These are phyloP conservation scores for Mus spretus DNA, from an alignment of 2,797 vertebrate genomes.

Conservation along the genomic window DNA sequence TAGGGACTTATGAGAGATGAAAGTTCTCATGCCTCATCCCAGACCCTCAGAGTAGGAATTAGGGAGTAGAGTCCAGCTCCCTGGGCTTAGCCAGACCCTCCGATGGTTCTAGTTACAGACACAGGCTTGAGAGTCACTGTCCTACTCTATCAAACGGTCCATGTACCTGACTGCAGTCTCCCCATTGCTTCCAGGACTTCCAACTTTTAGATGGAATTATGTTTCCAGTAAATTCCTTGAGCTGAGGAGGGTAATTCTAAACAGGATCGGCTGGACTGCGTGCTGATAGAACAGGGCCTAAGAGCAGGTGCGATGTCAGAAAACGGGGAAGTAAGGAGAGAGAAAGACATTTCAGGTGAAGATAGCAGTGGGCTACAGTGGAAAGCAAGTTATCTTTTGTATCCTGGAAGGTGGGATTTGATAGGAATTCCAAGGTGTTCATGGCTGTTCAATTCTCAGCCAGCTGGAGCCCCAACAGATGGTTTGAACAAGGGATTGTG, in stretches of 20 bases:
- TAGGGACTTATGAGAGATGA: not conserved
- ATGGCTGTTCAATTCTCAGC: not conserved
- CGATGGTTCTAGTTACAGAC: not conserved
- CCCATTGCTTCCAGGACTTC: not conserved
- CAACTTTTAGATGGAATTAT: not conserved
- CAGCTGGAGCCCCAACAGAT: not conserved
- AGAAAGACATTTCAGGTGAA: not conserved
- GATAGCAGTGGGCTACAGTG: not conserved
- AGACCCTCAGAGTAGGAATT: not conserved
- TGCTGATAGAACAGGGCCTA: not conserved
- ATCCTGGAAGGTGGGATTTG: not conserved
- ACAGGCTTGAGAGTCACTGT: not conserved
- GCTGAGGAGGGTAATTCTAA: not conserved
- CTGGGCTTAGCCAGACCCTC: not conserved
- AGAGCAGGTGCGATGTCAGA: not conserved
- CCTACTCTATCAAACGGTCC: not conserved
- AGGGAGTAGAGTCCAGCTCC: no score
- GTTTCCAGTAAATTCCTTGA: not conserved
- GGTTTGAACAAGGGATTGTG: not conserved
- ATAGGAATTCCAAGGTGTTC: not conserved
- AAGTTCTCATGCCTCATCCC: not conserved
- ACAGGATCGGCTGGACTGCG: not conserved
- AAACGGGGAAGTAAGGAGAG: not conserved
- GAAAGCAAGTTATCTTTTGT: not conserved
- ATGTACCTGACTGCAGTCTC: no score